Evolutionary conservation across 2,888 invertebrate genomes (phyloP).

Genomic region (Mesorhabditis sp.): DNA sequence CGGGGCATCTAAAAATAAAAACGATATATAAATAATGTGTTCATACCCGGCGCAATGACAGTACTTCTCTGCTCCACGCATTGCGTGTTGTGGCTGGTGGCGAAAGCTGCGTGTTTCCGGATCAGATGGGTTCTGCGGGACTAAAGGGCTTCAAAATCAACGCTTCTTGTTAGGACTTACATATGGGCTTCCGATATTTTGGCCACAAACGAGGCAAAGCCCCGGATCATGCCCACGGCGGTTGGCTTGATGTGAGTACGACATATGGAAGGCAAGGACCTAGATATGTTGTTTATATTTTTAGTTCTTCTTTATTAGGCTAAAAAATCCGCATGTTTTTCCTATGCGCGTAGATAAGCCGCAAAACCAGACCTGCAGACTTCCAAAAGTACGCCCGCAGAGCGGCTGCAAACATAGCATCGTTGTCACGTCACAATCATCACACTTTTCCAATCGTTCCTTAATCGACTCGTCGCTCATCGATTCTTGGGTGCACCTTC

Average conservation of each 20-base stretch:
- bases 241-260: background rate
- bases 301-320: background rate
- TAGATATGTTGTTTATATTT: background rate
- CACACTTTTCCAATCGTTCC: background rate
- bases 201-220: background rate
- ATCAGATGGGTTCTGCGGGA: background rate
- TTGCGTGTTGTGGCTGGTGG: background rate
- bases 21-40: too few relatives aligned
- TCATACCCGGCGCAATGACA: background rate
- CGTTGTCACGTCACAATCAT: background rate
- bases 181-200: background rate
- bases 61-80: background rate
- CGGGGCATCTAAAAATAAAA: background rate
- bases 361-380: background rate
- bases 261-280: background rate
- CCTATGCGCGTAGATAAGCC: background rate
- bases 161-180: background rate
- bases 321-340: background rate
- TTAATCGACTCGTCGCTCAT: background rate
- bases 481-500: constrained; percentile 1
- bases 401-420: background rate
- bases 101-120: background rate
- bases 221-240: background rate
- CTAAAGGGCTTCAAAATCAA: too few relatives aligned
- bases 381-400: background rate